Evolutionary conservation across 2,797 vertebrate species (phyloP), one percentile per base, ranked within the genome.

Genomic region (Ctenochaetus hawaiiensis): DNA sequence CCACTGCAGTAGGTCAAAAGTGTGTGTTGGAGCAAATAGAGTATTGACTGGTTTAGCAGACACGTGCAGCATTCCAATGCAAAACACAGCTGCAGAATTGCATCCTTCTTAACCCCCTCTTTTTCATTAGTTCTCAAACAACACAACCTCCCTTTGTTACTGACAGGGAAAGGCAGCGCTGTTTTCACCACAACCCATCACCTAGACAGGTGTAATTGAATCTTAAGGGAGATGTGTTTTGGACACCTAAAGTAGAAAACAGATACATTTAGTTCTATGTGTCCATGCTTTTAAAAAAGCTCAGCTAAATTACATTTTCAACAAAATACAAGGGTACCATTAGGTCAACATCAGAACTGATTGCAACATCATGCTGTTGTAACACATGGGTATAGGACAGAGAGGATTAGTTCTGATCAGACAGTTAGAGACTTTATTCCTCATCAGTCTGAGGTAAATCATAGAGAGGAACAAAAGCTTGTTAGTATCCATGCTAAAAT

Each of bases 31-130:
- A 89, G 87, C 81, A 83, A 88, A 87, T 87, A 85, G 90, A 84
- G 77, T 89, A 90, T 90, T 90, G 90, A 89, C 82, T 49, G 63
- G 84, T 84, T 64, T 87, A 77, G 84, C 68, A 51, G 62, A 88
- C 67, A 6, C 80, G 44, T 63, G 66, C 75, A 75, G 91, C 84
- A 91, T 93, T 81, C 68, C 72, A 92, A 93, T 89, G 82, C 90
- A 85, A 77, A 72, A 63, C 87, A 68, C 91, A 88, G 88, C 91
- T 91, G 92, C 89, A 89, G 86, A 82, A 83, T 48, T 75, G 62
- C 67, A 65, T 83, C 72, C 49, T 69, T 57, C n/a, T 60, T 43
- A 70, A 56, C 44, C 20, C 30, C 2, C n/a, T 30, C 17, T 56
- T 69, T 51, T 57, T 62, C 64, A 59, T 67, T 74, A 59, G 71